Evolutionary conservation across 2,113 vertebrate species (phyloP).

Genomic region (Lepidothrix coronata): DNA sequence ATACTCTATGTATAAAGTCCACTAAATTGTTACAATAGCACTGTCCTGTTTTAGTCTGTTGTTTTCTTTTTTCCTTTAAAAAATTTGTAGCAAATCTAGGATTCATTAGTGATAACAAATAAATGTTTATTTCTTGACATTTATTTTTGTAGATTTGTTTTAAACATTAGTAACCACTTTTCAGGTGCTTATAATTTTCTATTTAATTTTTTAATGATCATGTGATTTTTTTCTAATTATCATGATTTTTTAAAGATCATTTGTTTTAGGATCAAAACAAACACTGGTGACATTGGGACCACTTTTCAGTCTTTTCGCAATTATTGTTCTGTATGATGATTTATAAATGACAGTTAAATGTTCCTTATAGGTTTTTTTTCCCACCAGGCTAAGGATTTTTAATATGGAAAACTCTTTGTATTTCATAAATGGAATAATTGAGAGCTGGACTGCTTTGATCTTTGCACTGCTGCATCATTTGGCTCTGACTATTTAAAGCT

Average conservation of each 20-base stretch:
- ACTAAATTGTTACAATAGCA: neutral
- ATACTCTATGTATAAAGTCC: neutral
- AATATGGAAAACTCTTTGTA: neutral
- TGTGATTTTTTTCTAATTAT: neutral
- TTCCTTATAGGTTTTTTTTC: neutral
- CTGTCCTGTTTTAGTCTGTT: neutral
- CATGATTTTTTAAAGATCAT: neutral
- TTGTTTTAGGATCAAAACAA: neutral
- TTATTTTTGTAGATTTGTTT: neutral
- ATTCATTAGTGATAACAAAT: neutral
- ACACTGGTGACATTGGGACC: neutral
- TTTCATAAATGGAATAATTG: neutral
- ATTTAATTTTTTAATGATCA: neutral
- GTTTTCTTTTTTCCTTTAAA: neutral
- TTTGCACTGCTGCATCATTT: neutral
- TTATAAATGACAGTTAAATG: neutral
- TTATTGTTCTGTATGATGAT: neutral
- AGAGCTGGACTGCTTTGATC: neutral
- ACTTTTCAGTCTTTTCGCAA: neutral
- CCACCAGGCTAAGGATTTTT: neutral
- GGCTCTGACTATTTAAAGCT: neutral
- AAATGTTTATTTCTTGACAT: neutral
- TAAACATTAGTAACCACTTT: neutral
- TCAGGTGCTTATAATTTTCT: neutral
- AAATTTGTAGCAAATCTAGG: neutral